These are phyloP conservation scores for Piliocolobus tephrosceles DNA, from an alignment of 2,113 vertebrate species.

Conservation along the genomic window DNA sequence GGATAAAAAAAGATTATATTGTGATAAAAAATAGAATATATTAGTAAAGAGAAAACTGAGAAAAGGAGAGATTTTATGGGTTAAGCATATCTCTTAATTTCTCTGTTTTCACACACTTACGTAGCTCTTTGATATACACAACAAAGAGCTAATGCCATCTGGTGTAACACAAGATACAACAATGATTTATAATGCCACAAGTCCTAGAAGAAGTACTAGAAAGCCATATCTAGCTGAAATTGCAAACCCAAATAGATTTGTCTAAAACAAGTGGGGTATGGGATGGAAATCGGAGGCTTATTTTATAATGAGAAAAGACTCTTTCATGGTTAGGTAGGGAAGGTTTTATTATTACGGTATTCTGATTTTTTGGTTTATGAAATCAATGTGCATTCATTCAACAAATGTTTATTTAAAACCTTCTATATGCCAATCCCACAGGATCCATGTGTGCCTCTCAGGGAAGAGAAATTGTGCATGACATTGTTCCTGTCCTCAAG, in stretches of 20 bases:
- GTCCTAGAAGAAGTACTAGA: conserved; percentile 1
- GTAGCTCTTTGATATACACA: not conserved
- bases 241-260: conserved; percentile 24
- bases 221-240: not conserved
- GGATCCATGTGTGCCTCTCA: not conserved
- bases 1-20: not conserved
- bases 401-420: conserved; percentile 40
- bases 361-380: conserved; percentile 47
- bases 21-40: not conserved
- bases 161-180: not conserved
- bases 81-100: not conserved
- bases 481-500: not conserved
- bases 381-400: conserved; percentile 17
- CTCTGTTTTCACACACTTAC: conserved; percentile 28
- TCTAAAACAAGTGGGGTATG: not conserved
- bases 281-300: not conserved
- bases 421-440: not conserved
- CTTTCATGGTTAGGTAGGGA: not conserved
- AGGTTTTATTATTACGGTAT: not conserved
- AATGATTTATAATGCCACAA: not conserved
- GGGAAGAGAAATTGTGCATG: not conserved
- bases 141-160: not conserved
- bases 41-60: conserved; percentile 46
- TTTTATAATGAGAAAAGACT: not conserved
- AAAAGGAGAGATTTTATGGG: not conserved